phyloP scores from a whole-genome alignment of 2,797 vertebrate genomes.

The Pygocentrus nattereri region DNA sequence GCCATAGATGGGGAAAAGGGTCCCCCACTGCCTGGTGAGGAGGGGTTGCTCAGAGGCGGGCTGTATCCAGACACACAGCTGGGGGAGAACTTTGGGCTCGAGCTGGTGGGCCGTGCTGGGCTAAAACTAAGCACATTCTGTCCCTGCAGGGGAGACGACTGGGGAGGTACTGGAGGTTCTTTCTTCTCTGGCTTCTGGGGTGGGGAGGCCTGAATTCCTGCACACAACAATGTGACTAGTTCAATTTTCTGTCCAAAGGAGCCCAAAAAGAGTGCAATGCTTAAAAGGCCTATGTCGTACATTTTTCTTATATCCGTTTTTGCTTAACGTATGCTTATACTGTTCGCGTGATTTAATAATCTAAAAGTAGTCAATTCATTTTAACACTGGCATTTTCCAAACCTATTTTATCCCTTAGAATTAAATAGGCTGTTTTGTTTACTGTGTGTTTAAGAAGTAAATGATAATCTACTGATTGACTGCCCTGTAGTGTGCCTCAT shows the following conservation, averaged over 20 bases:
- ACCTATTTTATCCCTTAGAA: too few relatives aligned
- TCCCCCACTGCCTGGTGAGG: conserved; percentile 75
- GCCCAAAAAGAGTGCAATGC: background rate
- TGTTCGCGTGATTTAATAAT: too few relatives aligned
- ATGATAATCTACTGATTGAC: too few relatives aligned
- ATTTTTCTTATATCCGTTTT: background rate
- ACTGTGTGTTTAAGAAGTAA: too few relatives aligned
- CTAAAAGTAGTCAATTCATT: too few relatives aligned
- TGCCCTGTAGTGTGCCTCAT: too few relatives aligned
- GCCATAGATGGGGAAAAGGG: conserved; percentile 77
- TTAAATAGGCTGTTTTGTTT: too few relatives aligned
- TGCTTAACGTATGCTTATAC: too few relatives aligned
- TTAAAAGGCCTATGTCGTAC: background rate
- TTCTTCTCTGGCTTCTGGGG: conserved; percentile 81
- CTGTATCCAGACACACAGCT: conserved; percentile 86
- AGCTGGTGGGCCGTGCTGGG: conserved; percentile 84
- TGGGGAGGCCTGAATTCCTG: conserved; percentile 85
- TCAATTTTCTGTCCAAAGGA: background rate
- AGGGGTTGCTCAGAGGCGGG: conserved; percentile 82
- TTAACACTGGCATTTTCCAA: too few relatives aligned
- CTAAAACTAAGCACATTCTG: conserved; percentile 96
- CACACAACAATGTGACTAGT: background rate
- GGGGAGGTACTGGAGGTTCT: conserved; percentile 77
- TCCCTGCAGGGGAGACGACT: conserved; percentile 86
- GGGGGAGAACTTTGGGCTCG: conserved; percentile 89